Percentiles rank a stretch among this genome's conserved stretches.
These are phyloP conservation scores for Notarius lentiginosus DNA, from an alignment of 2,113 vertebrate species.

Conservation along the genomic window DNA sequence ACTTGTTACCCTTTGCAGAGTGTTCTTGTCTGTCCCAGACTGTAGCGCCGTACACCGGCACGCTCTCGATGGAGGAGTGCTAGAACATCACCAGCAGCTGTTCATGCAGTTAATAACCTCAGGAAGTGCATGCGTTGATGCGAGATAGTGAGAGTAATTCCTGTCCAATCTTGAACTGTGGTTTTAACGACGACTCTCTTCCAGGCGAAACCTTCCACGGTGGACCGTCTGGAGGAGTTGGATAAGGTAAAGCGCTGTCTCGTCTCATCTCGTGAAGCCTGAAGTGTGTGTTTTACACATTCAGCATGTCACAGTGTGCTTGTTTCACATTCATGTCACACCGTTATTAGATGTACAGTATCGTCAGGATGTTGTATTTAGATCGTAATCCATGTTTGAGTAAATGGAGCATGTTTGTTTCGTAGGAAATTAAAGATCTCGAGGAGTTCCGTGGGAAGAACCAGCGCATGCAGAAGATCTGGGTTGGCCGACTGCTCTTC, in stretches of 20 bases:
- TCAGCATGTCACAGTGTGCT: background rate
- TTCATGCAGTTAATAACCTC: too few species aligned
- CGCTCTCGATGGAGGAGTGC: too few species aligned
- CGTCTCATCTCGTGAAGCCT: background rate
- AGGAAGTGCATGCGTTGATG: too few species aligned
- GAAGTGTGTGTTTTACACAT: background rate
- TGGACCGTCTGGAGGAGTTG: conserved; percentile 88
- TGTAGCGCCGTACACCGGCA: too few species aligned
- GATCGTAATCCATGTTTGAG: background rate
- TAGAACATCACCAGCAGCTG: too few species aligned
- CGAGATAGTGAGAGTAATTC: too few species aligned
- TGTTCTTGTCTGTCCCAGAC: too few species aligned
- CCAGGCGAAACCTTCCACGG: conserved; percentile 87
- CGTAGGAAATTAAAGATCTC: conserved; percentile 88
- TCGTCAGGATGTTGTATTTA: background rate
- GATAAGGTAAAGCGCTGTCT: conserved; percentile 82
- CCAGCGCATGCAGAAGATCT: conserved; percentile 90
- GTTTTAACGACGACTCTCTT: background rate
- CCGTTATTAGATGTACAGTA: background rate
- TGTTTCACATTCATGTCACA: background rate
- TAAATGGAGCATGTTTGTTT: conserved; percentile 14
- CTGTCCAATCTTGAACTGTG: background rate
- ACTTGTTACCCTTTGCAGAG: too few species aligned
- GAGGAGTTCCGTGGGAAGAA: conserved; percentile 96
- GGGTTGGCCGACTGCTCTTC: conserved; percentile 89